These are phyloP conservation scores for Leucoraja ocellata DNA, from an alignment of 2,797 vertebrate genomes.

Conservation along the genomic window DNA sequence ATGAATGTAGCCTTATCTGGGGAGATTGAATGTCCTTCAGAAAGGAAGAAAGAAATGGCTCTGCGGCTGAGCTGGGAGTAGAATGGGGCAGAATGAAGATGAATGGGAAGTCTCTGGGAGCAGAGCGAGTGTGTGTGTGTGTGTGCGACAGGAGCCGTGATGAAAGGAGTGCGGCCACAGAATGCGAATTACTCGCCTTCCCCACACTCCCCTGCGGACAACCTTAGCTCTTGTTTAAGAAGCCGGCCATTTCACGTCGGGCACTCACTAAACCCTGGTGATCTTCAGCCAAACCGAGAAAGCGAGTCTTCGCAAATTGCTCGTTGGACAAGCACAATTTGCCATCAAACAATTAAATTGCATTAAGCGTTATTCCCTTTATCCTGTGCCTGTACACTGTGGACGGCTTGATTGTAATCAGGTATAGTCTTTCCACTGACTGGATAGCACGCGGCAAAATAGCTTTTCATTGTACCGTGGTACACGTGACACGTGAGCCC, in stretches of 20 bases:
- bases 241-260: slow-evolving; percentile 37
- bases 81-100: slow-evolving; percentile 50
- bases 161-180: slow-evolving; percentile 47
- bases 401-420: no score
- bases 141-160: slow-evolving; percentile 47
- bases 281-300: slow-evolving; percentile 34
- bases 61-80: slow-evolving; percentile 48
- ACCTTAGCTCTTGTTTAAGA: slow-evolving; percentile 38
- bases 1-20: slow-evolving; percentile 49
- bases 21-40: slow-evolving; percentile 47
- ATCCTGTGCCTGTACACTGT: no score
- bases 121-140: slow-evolving; percentile 44
- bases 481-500: no score
- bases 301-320: slow-evolving; percentile 26
- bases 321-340: slow-evolving; percentile 19
- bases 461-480: no score
- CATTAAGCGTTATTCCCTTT: no score
- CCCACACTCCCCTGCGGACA: slow-evolving; percentile 41
- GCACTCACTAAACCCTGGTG: slow-evolving; percentile 27
- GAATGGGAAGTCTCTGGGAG: slow-evolving; percentile 47
- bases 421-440: no score
- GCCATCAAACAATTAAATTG: neutral
- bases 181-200: slow-evolving; percentile 49
- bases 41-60: slow-evolving; percentile 46
- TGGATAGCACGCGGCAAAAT: no score